These are phyloP conservation scores for Axinella damicornis DNA, from an alignment of 37 sponge, comb jelly and placozoan genomes.

Conservation along the genomic window DNA sequence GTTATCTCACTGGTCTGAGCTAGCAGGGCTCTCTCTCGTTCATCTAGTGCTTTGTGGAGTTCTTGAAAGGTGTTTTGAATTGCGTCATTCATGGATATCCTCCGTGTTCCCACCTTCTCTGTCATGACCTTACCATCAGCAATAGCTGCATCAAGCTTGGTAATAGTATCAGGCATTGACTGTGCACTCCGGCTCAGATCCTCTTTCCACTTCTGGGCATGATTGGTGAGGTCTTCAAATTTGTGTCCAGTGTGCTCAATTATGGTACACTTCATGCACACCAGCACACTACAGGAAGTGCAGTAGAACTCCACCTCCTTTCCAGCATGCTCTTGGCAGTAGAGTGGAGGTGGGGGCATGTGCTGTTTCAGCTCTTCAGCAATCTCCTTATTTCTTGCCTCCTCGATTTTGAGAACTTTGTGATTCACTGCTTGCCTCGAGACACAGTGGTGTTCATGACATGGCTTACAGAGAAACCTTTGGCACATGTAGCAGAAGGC, in stretches of 20 bases:
- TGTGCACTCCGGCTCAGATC: neutral
- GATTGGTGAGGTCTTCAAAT: neutral
- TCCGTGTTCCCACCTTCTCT: neutral
- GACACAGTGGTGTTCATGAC: slow-evolving; percentile 18
- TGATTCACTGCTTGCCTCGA: neutral
- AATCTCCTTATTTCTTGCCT: neutral
- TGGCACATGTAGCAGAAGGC: slow-evolving; percentile 31
- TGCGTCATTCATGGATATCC: neutral
- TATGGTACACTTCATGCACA: slow-evolving; percentile 20
- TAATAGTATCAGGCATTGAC: neutral
- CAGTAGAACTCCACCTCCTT: slow-evolving; percentile 37
- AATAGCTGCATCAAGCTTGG: slow-evolving; percentile 38
- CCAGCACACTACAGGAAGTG: neutral
- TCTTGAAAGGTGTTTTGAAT: slow-evolving; percentile 7
- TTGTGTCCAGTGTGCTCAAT: slow-evolving; percentile 18
- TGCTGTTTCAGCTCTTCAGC: neutral
- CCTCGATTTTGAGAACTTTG: neutral
- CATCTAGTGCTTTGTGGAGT: slow-evolving; percentile 8
- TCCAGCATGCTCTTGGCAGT: slow-evolving; percentile 8
- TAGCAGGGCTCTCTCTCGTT: slow-evolving; percentile 3
- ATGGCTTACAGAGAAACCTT: slow-evolving; percentile 27
- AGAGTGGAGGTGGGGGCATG: neutral
- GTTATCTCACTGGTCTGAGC: neutral
- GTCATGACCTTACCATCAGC: neutral
- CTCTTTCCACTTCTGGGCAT: neutral